phyloP scores from a whole-genome alignment of 2,797 vertebrate species.

The Xenopus petersii region DNA sequence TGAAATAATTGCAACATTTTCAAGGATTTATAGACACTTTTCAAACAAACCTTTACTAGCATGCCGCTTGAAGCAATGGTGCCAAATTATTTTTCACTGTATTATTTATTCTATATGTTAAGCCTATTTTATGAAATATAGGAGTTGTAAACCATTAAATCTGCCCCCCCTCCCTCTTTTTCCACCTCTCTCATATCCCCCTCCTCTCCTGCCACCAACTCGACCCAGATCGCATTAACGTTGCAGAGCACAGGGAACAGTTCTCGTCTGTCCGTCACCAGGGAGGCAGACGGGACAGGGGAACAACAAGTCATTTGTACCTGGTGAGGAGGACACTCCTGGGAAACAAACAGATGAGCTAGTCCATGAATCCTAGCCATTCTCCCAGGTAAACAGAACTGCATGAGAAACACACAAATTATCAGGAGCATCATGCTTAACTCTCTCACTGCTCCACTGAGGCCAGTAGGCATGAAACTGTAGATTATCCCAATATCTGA shows the following conservation, averaged over 20 bases:
- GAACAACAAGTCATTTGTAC: constrained; percentile 87
- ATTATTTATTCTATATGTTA: not conserved
- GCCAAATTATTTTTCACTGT: too few relatives aligned
- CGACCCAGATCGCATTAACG: constrained; percentile 81
- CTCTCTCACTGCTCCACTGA: constrained; percentile 60
- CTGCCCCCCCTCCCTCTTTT: constrained; percentile 50
- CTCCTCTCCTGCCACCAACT: constrained; percentile 58
- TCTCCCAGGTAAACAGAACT: constrained; percentile 85
- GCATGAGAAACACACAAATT: constrained; percentile 85
- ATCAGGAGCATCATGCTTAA: constrained; percentile 74
- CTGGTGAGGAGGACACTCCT: constrained; percentile 85
- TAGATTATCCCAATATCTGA: constrained; percentile 65
- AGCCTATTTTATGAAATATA: constrained; percentile 43
- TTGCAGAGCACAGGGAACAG: constrained; percentile 73
- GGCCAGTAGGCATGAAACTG: constrained; percentile 63
- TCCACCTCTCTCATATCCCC: constrained; percentile 46
- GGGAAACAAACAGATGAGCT: constrained; percentile 89
- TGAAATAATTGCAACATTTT: too few relatives aligned
- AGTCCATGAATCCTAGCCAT: constrained; percentile 79
- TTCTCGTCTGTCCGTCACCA: constrained; percentile 84
- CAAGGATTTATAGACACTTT: too few relatives aligned
- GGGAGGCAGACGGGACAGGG: constrained; percentile 75
- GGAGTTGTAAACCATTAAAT: constrained; percentile 60
- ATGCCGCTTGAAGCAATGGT: too few relatives aligned
- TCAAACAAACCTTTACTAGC: too few relatives aligned